Evolutionary conservation across 2,888 invertebrate genomes (phyloP), one percentile per base, ranked within the genome.

Genomic region (Agrochola circellaris): DNA sequence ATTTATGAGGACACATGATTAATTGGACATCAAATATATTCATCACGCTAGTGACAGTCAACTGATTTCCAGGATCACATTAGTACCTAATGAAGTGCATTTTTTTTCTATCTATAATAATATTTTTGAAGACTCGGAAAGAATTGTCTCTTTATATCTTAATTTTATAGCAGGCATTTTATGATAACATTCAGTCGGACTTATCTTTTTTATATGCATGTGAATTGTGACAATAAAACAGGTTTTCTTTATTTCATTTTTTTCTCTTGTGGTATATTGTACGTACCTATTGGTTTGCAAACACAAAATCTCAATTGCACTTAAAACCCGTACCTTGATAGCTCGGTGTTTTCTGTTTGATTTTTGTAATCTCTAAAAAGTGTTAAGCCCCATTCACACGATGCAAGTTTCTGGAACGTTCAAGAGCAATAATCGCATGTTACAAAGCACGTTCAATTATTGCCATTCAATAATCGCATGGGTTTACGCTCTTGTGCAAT

Each of bases 201-300:
- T 62, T 62, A 62, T 34, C 13, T 34, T 62, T 62, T 60, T n/a
- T 62, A 61, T 61, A 34, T 61, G 61, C 30, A 30, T 20, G 30
- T 9, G 20, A 30, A 20, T 30, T 61, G 30, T 30, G 61, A 6
- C 61, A 30, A 20, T 61, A 61, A 61, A 20, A 61, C 11, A 30
- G 6, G 11, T 11, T 26, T 60, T 20, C 20, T 15, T 56, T 56
- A 26, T 56, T 56, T n/a, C n/a, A n/a, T 56, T 56, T 56, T 8
- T 56, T 23, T 9, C 9, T 56, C 5, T 26, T 60, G n/a, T n/a
- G n/a, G n/a, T n/a, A n/a, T n/a, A n/a, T n/a, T n/a, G n/a, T n/a
- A n/a, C n/a, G 60, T 17, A 48, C 48, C 2, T 23, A 54, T 56
- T 11, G 1, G 4, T n/a, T 30, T 30, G 8, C 26, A 30, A 30